Evolutionary conservation across 2,113 vertebrate species (phyloP).

Genomic region (Proteles cristata): DNA sequence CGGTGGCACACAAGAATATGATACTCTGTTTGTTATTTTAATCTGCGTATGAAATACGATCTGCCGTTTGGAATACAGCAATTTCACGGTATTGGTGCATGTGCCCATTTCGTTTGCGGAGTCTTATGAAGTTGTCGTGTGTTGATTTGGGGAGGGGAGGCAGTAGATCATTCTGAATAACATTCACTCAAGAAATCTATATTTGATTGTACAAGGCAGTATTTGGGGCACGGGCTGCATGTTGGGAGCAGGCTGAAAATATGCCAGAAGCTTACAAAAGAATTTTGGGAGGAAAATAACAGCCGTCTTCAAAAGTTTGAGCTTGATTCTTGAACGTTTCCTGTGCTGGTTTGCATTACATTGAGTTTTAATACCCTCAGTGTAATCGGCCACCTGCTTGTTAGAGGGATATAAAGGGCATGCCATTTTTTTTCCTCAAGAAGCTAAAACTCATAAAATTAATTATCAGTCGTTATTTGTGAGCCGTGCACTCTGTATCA

Average conservation of each 20-base stretch:
- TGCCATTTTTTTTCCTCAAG: not conserved
- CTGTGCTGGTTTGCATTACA: not conserved
- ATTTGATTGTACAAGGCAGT: not conserved
- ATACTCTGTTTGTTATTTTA: not conserved
- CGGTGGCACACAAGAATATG: not conserved
- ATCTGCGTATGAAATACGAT: not conserved
- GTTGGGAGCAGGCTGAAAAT: conserved; percentile 11
- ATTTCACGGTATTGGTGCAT: not conserved
- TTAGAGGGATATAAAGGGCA: not conserved
- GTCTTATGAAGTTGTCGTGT: conserved; percentile 6
- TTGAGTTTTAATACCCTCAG: not conserved
- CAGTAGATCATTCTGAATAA: not conserved
- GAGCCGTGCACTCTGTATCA: not conserved
- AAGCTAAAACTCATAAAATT: not conserved
- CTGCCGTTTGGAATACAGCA: not conserved
- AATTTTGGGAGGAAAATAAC: not conserved
- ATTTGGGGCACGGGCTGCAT: not conserved
- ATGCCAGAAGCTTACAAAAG: not conserved
- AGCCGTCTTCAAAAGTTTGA: not conserved
- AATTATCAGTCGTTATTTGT: not conserved
- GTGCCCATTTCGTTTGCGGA: conserved; percentile 8
- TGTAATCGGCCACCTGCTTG: not conserved
- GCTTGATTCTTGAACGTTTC: not conserved
- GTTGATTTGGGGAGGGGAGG: not conserved
- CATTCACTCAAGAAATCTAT: not conserved